These are phyloP conservation scores for Metopia argyrocephala DNA, from an alignment of 2,888 invertebrate species.

Conservation along the genomic window DNA sequence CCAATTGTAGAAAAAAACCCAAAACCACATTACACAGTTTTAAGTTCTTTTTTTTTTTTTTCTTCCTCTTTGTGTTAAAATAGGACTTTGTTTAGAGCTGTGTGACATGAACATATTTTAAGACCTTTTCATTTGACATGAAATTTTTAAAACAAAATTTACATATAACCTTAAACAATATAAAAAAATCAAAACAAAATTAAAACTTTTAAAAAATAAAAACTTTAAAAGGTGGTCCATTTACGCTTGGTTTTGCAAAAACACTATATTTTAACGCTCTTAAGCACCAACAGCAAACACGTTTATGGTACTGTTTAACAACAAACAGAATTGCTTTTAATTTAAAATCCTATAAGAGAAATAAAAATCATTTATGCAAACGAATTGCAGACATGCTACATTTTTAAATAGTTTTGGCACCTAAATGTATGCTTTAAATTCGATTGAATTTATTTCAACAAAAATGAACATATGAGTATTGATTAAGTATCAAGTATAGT, in stretches of 20 bases:
- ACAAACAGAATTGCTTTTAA: not conserved
- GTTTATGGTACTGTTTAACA: not conserved
- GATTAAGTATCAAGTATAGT: too few relatives aligned
- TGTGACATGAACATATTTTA: not conserved
- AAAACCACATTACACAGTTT: not conserved
- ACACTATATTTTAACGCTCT: constrained; percentile 1
- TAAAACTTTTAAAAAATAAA: not conserved
- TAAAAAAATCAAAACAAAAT: not conserved
- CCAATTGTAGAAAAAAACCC: too few relatives aligned
- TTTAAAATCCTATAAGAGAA: not conserved
- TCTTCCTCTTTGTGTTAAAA: not conserved
- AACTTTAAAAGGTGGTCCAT: constrained; percentile 7
- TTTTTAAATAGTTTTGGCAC: too few relatives aligned
- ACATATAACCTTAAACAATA: not conserved
- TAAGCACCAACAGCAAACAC: constrained; percentile 1
- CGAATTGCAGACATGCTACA: not conserved
- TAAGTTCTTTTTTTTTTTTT: not conserved
- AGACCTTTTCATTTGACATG: not conserved
- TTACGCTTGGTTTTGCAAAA: constrained; percentile 3
- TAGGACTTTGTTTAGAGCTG: too few relatives aligned
- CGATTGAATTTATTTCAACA: too few relatives aligned
- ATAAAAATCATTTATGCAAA: too few relatives aligned
- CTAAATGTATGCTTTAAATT: too few relatives aligned
- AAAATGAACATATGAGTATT: too few relatives aligned
- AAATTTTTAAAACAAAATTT: constrained; percentile 8